Base-by-base conservation (phyloP, 2,888 invertebrate genomes). In the Stenoptilia bipunctidactyla region DNA sequence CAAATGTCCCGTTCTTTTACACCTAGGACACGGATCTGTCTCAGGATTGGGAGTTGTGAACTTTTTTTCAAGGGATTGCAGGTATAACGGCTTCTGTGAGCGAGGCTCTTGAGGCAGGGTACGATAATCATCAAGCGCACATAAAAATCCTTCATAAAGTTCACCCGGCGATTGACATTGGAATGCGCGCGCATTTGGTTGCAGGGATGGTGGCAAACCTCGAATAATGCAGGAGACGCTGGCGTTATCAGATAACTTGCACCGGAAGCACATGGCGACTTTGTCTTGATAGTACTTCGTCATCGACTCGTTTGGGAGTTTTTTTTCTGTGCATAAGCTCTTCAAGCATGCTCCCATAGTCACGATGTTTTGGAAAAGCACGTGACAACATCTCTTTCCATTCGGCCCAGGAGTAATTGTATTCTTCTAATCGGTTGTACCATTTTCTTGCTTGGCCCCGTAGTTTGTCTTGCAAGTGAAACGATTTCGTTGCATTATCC, bases 211-310 rank as follows among this genome's bases (percentile, higher is more conserved):
- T 0, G 53, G 55, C 15, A 51, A 34, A 0, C 55, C 55, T 1
- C 49, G 38, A 10, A 55, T 52, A 12, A 56, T 50, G 38, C 53
- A 55, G 1, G 53, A 57, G 0, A 56, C 49, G 0, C 37, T 47
- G 0, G 52, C 53, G 2, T 1, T n/a, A 15, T 55, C 46, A 0
- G 47, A 44, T 10, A 56, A 34, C 13, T 54, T 48, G 36, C 56
- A 56, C 0, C 55, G 47, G 15, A 46, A 51, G 33, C 56, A 56
- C 50, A 55, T 47, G 33, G 55, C 46, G 1, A 50, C 13, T 44
- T 57, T 59, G 1, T 56, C 53, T 34, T 59, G 56, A n/a, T 52
- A 20, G 20, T 56, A 58, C 33, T 56, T 51, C 0, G 52, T 55
- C 53, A 56, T 55, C 0, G 34, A 41, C 38, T 55, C 50, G 4